Conservation (phyloP, 1,140 invertebrate genomes). For the Belonocnema kinseyi region DNA sequence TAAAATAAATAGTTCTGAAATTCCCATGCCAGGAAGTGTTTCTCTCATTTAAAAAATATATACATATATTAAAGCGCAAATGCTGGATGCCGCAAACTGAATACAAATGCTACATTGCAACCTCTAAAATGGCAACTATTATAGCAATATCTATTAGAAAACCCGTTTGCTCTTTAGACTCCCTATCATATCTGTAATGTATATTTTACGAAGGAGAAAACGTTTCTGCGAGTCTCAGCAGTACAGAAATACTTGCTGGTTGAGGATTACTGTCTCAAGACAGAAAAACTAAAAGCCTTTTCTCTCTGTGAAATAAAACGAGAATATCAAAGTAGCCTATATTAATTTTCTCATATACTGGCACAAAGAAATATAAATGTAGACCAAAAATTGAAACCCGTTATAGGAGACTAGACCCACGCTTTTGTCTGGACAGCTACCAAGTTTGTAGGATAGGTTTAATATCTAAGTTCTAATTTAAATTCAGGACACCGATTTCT, state of each 20-base stretch:
- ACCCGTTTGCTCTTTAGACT: background rate
- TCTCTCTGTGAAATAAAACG: too few species aligned
- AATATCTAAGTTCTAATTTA: slow-evolving; percentile 21
- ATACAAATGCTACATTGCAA: slow-evolving; percentile 5
- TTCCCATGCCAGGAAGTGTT: background rate
- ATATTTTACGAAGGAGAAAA: background rate
- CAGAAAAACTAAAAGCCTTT: too few species aligned
- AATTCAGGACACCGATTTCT: slow-evolving; percentile 13
- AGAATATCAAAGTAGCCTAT: too few species aligned
- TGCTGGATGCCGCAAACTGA: slow-evolving; percentile 13
- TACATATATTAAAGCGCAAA: background rate
- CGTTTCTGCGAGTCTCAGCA: background rate
- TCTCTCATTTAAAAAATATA: slow-evolving; percentile 14
- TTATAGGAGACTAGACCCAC: slow-evolving; percentile 12
- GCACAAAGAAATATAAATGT: background rate
- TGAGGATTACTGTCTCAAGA: background rate
- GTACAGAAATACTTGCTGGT: background rate
- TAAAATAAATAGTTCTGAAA: background rate
- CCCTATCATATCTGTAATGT: background rate
- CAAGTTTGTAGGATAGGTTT: background rate
- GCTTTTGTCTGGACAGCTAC: background rate
- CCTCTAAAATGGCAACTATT: background rate
- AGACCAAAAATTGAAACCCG: background rate
- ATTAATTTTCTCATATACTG: background rate
- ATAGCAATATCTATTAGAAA: slow-evolving; percentile 3